These are phyloP conservation scores for Poecile atricapillus DNA, from an alignment of 2,113 vertebrate species.

Conservation along the genomic window DNA sequence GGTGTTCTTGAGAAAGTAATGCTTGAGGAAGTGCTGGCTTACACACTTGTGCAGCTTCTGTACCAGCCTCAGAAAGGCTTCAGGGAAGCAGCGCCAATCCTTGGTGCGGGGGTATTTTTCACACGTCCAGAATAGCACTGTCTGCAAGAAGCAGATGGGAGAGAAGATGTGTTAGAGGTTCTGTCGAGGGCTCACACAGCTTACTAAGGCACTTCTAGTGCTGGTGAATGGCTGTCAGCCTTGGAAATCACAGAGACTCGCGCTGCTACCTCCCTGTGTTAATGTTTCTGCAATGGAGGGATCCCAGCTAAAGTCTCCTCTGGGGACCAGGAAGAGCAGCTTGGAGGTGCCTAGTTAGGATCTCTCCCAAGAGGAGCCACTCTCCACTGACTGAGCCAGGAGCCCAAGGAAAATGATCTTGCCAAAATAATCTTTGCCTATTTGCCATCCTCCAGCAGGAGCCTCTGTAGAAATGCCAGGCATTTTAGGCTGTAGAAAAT, in stretches of 20 bases:
- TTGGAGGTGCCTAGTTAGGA: background rate
- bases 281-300: background rate
- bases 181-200: constrained; percentile 42
- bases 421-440: background rate
- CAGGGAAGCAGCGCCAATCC: constrained; percentile 73
- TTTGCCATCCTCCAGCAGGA: background rate
- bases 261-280: background rate
- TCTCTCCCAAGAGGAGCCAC: background rate
- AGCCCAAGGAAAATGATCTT: background rate
- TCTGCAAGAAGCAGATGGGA: constrained; percentile 69
- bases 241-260: background rate
- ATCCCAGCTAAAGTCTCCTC: background rate
- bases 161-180: constrained; percentile 56
- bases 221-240: constrained; percentile 21
- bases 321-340: background rate
- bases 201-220: constrained; percentile 14
- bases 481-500: background rate
- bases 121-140: constrained; percentile 81
- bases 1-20: constrained; percentile 75
- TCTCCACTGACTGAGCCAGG: background rate
- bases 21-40: constrained; percentile 80
- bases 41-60: constrained; percentile 80
- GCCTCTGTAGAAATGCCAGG: background rate
- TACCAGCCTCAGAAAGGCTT: constrained; percentile 75
- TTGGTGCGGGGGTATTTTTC: constrained; percentile 81